These are phyloP conservation scores for Lepeophtheirus salmonis DNA, from an alignment of 1,140 invertebrate species.

Conservation along the genomic window DNA sequence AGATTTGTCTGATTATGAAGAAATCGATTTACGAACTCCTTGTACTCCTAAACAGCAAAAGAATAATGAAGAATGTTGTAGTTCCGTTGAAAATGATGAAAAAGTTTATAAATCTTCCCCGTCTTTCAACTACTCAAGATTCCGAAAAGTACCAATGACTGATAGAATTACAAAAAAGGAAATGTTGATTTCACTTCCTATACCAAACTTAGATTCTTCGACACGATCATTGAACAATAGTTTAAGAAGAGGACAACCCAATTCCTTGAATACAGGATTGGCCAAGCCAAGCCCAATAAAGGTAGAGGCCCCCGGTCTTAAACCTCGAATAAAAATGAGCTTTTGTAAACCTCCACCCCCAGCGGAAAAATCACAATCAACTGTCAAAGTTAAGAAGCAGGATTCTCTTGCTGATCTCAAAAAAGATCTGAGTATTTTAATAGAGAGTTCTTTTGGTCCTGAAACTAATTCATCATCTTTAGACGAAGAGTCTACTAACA, in stretches of 20 bases:
- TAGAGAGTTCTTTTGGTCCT: slow-evolving; percentile 1
- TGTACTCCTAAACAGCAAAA: neutral
- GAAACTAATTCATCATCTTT: neutral
- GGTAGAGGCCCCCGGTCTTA: neutral
- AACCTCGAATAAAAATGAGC: too few species aligned
- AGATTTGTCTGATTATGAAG: neutral
- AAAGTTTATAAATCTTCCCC: too few species aligned
- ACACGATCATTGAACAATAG: neutral
- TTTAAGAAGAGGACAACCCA: neutral
- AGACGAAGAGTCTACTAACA: neutral
- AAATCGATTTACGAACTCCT: too few species aligned
- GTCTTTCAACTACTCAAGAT: neutral
- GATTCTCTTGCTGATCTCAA: slow-evolving; percentile 7
- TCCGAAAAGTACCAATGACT: too few species aligned
- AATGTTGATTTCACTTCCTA: too few species aligned
- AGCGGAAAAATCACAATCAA: too few species aligned
- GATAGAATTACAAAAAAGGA: too few species aligned
- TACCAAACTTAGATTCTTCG: neutral
- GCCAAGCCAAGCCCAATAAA: neutral
- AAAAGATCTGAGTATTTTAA: slow-evolving; percentile 3
- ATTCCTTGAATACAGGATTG: neutral
- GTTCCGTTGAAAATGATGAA: neutral
- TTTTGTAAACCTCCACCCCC: too few species aligned
- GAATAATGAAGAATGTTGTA: neutral
- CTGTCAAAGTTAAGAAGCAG: neutral